Evolutionary conservation across 2,888 invertebrate genomes (phyloP).

Genomic region (Hirtodrosophila histrioides): DNA sequence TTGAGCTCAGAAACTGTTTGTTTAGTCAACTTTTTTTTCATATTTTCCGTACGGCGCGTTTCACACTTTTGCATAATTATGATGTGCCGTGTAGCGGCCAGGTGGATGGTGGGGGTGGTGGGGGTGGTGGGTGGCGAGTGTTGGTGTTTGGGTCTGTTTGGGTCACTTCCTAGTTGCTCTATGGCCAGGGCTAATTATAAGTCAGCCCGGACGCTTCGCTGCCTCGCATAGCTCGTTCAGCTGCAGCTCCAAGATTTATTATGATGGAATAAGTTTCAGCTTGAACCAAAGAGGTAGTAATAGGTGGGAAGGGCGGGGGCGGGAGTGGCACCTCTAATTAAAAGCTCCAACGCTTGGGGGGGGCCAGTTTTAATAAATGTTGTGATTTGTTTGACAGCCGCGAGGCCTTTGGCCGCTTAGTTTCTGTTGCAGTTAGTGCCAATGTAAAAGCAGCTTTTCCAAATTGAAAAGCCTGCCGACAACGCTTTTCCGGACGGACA

Average conservation of each 20-base stretch:
- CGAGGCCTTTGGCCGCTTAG: slow-evolving; percentile 21
- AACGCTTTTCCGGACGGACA: slow-evolving; percentile 1
- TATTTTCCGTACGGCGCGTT: slow-evolving; percentile 30
- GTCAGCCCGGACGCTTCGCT: slow-evolving; percentile 21
- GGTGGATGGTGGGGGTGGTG: too few species aligned
- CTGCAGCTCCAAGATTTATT: slow-evolving; percentile 68
- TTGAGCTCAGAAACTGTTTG: slow-evolving; percentile 63
- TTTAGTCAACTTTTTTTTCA: slow-evolving; percentile 54
- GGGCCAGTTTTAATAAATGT: slow-evolving; percentile 65
- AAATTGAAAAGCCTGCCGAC: slow-evolving; percentile 39
- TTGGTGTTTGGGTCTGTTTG: slow-evolving; percentile 8
- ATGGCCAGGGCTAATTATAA: slow-evolving; percentile 72
- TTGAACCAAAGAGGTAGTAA: not conserved
- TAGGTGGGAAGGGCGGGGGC: not conserved
- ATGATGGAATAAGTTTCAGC: slow-evolving; percentile 76
- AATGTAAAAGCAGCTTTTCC: slow-evolving; percentile 39
- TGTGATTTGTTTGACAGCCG: slow-evolving; percentile 64
- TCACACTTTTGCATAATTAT: slow-evolving; percentile 79
- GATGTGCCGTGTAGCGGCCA: slow-evolving; percentile 38
- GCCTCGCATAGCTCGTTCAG: slow-evolving; percentile 22
- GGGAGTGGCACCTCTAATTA: slow-evolving; percentile 56
- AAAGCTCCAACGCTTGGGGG: slow-evolving; percentile 52
- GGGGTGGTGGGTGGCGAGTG: not conserved
- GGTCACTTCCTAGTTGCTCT: slow-evolving; percentile 44
- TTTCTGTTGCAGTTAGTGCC: slow-evolving; percentile 17